Percentiles rank a stretch among this genome's conserved stretches.
Conservation (phyloP, 2,797 vertebrate species). For the Coregonus suidteri region DNA sequence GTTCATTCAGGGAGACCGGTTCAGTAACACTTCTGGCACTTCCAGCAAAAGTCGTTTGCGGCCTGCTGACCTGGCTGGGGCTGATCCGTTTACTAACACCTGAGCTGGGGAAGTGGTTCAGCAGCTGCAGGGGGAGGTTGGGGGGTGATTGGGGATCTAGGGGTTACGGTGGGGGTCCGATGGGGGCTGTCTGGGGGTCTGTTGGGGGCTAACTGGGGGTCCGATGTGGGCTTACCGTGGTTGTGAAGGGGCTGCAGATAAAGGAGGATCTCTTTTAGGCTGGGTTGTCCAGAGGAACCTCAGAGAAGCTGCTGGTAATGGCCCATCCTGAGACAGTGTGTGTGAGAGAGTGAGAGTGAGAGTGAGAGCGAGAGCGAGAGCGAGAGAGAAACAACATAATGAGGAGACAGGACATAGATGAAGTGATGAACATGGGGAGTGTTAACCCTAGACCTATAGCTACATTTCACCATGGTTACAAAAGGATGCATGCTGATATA, state of each 20-base stretch:
- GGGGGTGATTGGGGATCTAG: neutral
- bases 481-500: no score
- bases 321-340: neutral
- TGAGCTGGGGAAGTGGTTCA: conserved; percentile 42
- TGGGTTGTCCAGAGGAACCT: neutral
- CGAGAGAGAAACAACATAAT: neutral
- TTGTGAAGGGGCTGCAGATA: neutral
- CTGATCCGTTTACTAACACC: conserved; percentile 45
- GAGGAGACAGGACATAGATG: neutral
- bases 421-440: neutral
- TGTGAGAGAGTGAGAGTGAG: neutral
- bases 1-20: conserved; percentile 42
- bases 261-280: neutral
- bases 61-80: conserved; percentile 8
- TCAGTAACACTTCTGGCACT: conserved; percentile 42
- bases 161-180: neutral
- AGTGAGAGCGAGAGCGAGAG: neutral
- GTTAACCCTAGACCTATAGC: neutral
- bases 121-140: conserved; percentile 41
- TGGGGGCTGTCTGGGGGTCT: neutral
- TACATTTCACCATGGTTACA: neutral
- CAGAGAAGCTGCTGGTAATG: neutral
- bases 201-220: neutral
- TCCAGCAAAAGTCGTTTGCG: conserved; percentile 31
- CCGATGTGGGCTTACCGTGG: neutral